A percentile compares a stretch with the other conserved stretches of the same genome.
Conservation (phyloP, 2,888 invertebrate species). For the Morpho helenor region DNA sequence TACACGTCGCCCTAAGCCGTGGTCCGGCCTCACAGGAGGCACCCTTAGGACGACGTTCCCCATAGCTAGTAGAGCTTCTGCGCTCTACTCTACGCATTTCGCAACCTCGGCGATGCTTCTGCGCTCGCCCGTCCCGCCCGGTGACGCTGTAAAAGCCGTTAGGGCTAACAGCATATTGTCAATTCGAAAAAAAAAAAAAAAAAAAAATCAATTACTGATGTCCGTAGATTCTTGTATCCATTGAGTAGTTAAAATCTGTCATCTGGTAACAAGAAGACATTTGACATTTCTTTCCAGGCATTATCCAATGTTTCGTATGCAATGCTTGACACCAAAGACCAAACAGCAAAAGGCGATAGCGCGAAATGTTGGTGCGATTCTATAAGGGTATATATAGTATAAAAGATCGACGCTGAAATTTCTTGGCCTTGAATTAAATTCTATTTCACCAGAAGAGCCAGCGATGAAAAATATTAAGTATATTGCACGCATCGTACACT, state of each 20-base stretch:
- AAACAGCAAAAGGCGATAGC: constrained; percentile 68
- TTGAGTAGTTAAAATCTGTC: background rate
- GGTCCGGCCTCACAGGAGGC: no score
- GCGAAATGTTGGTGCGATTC: constrained; percentile 58
- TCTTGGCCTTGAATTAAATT: constrained; percentile 57
- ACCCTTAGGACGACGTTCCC: no score
- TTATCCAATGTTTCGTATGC: constrained; percentile 58
- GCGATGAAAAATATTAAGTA: background rate
- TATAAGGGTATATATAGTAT: constrained; percentile 52
- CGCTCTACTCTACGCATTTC: no score
- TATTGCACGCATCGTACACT: background rate
- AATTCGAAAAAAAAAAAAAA: no score
- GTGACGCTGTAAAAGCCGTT: no score
- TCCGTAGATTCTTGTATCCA: background rate
- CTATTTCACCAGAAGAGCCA: constrained; percentile 30
- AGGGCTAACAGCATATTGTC: no score
- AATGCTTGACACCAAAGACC: constrained; percentile 65
- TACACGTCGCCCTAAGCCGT: no score
- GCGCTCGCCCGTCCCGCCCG: no score
- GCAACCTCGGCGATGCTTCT: no score
- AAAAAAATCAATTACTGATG: background rate
- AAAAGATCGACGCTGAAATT: constrained; percentile 64
- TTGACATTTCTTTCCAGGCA: constrained; percentile 28
- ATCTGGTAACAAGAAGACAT: background rate
- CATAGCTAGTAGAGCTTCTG: no score